Evolutionary conservation across 2,113 vertebrate species (phyloP), one percentile per base, ranked within the genome.

Genomic region (Zosterops pallidus): DNA sequence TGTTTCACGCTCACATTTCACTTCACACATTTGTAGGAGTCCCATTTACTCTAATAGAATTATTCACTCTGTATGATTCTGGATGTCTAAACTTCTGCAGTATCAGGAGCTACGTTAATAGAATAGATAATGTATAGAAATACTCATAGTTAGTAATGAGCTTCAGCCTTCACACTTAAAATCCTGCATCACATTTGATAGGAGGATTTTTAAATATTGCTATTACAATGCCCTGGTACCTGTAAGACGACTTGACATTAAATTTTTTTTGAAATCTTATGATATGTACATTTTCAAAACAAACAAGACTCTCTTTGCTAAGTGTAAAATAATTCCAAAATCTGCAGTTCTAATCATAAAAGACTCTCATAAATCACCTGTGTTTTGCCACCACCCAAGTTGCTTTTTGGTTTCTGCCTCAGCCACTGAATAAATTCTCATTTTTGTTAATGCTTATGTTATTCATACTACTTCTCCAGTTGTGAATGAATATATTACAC

Each of bases 21-120:
- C 86, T 97, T 94, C 92, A 92, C 94, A 89, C 92, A 62, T 86
- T 82, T 93, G 57, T 68, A 86, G 90, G 20, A 95, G 88, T 91
- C 53, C 64, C 68, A 84, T 94, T 95, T 95, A 84, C 79, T 84
- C 71, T 89, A 79, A 93, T 53, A 71, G 80, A 88, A 94, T 96
- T 96, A 92, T 90, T 92, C 92, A 95, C 76, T 92, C 89, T 86
- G 19, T 84, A 14, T 91, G 91, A 93, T 93, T 94, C 68, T 60
- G 88, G 77, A 56, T 6, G 1, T 92, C 86, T 86, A 75, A 92
- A 90, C 86, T 88, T 71, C 68, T 89, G 80, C 85, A 75, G 49
- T 74, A 94, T 86, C 79, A 90, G 75, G 44, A 93, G 55, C 68
- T 75, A 90, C 78, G 69, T 64, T 81, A 92, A 96, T 92, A 76